phyloP scores from a whole-genome alignment of 2,888 invertebrate genomes.

The Dasysyrphus tricinctus region DNA sequence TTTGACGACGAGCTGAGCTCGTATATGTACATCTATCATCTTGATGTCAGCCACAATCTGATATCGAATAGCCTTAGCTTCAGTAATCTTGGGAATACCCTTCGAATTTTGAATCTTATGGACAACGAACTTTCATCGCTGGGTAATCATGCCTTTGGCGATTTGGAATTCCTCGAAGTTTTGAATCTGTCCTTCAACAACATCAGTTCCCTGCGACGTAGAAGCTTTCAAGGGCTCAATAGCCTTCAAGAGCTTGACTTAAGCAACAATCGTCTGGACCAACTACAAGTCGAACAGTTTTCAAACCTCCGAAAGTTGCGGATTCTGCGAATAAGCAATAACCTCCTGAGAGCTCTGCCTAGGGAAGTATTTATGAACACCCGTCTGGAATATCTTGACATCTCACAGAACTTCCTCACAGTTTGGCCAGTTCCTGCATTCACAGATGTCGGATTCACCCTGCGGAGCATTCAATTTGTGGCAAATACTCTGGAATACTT shows the following conservation, averaged over 20 bases:
- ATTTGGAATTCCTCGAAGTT: constrained; percentile 88
- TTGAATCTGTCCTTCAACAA: constrained; percentile 90
- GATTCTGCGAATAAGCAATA: constrained; percentile 89
- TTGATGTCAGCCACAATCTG: constrained; percentile 89
- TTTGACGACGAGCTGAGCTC: constrained; percentile 82
- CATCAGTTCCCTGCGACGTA: constrained; percentile 88
- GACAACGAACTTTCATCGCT: constrained; percentile 89
- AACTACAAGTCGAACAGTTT: constrained; percentile 92
- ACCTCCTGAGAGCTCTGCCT: constrained; percentile 89
- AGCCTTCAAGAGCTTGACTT: constrained; percentile 91
- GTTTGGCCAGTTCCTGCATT: constrained; percentile 92
- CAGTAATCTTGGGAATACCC: constrained; percentile 86
- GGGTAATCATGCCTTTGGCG: constrained; percentile 90
- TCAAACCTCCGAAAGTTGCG: constrained; percentile 89
- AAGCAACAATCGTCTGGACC: constrained; percentile 89
- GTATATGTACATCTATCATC: constrained; percentile 86
- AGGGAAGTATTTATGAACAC: constrained; percentile 92
- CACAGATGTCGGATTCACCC: constrained; percentile 90
- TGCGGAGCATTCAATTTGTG: constrained; percentile 90
- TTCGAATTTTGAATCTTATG: constrained; percentile 89
- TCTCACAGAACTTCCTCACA: constrained; percentile 90
- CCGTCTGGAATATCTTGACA: constrained; percentile 90
- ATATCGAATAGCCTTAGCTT: constrained; percentile 88
- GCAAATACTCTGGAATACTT: constrained; percentile 93
- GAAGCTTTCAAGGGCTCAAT: constrained; percentile 90